Evolutionary conservation across 2,888 invertebrate genomes (phyloP).

Genomic region (Eumerus sabulonum): DNA sequence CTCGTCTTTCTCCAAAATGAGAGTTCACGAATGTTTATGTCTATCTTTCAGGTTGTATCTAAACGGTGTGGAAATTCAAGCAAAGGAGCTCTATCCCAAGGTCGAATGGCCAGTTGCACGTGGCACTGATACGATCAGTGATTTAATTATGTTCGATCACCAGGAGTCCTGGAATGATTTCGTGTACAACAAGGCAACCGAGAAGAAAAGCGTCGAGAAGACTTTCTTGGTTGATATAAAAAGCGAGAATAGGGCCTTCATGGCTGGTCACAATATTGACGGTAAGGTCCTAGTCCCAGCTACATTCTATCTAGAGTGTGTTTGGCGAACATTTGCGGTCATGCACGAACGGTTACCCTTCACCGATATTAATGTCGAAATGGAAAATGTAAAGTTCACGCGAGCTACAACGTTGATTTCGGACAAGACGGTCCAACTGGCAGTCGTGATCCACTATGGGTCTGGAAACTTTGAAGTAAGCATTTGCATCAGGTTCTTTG

Average conservation of each 20-base stretch:
- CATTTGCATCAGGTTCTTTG: background rate
- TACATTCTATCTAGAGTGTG: constrained; percentile 87
- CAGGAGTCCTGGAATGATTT: constrained; percentile 85
- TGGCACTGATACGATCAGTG: constrained; percentile 90
- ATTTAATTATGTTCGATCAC: constrained; percentile 91
- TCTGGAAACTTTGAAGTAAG: constrained; percentile 82
- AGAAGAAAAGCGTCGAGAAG: constrained; percentile 83
- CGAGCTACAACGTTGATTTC: constrained; percentile 89
- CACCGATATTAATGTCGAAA: constrained; percentile 86
- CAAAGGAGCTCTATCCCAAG: constrained; percentile 87
- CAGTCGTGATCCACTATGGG: constrained; percentile 82
- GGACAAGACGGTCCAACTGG: constrained; percentile 81
- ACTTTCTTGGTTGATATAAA: constrained; percentile 81
- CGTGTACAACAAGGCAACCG: constrained; percentile 82
- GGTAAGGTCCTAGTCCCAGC: constrained; percentile 87
- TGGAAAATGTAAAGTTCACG: constrained; percentile 89
- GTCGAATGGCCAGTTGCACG: constrained; percentile 89
- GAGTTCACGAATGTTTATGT: too few species aligned
- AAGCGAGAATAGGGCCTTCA: constrained; percentile 82
- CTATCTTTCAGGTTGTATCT: constrained; percentile 85
- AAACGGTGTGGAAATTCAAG: constrained; percentile 85
- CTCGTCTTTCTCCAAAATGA: background rate
- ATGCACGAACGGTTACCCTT: constrained; percentile 82
- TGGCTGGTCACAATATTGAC: constrained; percentile 91
- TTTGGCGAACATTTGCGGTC: constrained; percentile 84